Evolutionary conservation across 2,113 vertebrate species (phyloP).

Genomic region (Panurus biarmicus): DNA sequence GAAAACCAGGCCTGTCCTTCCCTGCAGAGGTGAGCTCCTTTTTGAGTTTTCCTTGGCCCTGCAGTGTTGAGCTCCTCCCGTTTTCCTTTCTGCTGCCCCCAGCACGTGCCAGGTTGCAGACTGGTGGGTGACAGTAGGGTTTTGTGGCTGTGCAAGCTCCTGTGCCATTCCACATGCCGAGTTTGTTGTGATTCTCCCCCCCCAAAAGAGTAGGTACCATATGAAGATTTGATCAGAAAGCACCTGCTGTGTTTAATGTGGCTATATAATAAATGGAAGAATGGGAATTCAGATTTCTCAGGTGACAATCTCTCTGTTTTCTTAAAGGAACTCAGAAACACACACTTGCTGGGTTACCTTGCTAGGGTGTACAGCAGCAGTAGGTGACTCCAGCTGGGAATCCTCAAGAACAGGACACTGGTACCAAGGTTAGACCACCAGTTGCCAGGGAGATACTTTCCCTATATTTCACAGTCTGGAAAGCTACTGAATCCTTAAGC

Average conservation of each 20-base stretch:
- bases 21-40: background rate
- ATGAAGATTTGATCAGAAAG: background rate
- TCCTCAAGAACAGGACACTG: background rate
- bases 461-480: background rate
- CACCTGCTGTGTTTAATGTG: background rate
- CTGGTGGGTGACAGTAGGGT: background rate
- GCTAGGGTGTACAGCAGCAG: background rate
- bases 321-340: background rate
- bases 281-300: background rate
- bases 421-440: background rate
- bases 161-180: fast-evolving
- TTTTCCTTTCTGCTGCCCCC: background rate
- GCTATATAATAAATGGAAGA: background rate
- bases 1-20: background rate
- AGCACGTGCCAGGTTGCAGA: background rate
- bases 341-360: fast-evolving
- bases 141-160: background rate
- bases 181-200: background rate
- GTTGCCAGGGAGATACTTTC: background rate
- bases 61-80: fast-evolving
- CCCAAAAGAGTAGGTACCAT: background rate
- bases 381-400: background rate
- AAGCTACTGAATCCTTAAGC: background rate
- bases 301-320: background rate
- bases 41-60: background rate